A percentile compares a stretch with the other conserved stretches of the same genome.
These are phyloP conservation scores for Ochropleura plecta DNA, from an alignment of 2,888 invertebrate species.

Conservation along the genomic window DNA sequence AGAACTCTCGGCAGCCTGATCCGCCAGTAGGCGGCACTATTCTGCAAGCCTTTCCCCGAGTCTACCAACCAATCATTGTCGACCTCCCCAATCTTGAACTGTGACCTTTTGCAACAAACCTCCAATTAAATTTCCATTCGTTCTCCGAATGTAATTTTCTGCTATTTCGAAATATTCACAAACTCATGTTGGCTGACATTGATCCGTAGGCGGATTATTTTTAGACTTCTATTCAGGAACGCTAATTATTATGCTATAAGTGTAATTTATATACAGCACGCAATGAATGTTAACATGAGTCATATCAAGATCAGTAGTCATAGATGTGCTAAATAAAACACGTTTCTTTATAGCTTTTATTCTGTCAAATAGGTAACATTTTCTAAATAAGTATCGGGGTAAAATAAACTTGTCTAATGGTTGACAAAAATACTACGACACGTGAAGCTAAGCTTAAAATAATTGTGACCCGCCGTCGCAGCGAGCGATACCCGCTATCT, in stretches of 20 bases:
- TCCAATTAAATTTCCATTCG: constrained; percentile 73
- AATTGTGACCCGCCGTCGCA: constrained; percentile 52
- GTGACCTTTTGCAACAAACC: constrained; percentile 79
- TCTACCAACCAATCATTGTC: constrained; percentile 75
- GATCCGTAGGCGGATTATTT: constrained; percentile 53
- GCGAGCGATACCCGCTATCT: constrained; percentile 35
- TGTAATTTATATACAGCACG: constrained; percentile 35
- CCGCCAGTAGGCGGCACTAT: constrained; percentile 62
- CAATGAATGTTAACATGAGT: constrained; percentile 45
- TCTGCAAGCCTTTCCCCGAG: constrained; percentile 69
- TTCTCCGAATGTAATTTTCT: constrained; percentile 65
- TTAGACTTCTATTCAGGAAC: constrained; percentile 53
- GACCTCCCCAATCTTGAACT: constrained; percentile 82
- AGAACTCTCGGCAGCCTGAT: constrained; percentile 53
- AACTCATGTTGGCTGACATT: constrained; percentile 39
- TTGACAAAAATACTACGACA: constrained; percentile 72
- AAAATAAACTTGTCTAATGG: constrained; percentile 44
- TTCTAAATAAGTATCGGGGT: constrained; percentile 19
- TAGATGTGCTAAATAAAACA: constrained; percentile 30
- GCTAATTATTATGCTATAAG: constrained; percentile 49
- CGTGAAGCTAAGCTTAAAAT: constrained; percentile 72
- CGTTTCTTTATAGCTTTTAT: constrained; percentile 9
- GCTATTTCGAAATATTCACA: constrained; percentile 53
- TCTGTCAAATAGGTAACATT: not conserved
- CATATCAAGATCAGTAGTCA: constrained; percentile 40